Evolutionary conservation across 2,888 invertebrate species (phyloP).

Genomic region (Cataglyphis altisquamis): DNA sequence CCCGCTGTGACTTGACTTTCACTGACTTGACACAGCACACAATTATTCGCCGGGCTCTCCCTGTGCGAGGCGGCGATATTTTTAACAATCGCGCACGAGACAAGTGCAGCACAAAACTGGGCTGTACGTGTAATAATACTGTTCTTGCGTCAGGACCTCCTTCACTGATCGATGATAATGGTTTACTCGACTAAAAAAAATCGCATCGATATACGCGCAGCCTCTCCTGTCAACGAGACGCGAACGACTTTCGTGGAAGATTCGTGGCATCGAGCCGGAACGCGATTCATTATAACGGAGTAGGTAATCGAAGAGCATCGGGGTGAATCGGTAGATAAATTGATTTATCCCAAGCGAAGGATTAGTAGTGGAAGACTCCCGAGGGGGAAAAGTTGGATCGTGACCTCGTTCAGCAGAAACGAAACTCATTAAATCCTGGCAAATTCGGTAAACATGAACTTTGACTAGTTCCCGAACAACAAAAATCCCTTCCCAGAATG

Average conservation of each 20-base stretch:
- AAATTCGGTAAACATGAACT: conserved; percentile 13
- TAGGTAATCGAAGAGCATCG: neutral
- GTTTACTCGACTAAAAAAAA: conserved; percentile 63
- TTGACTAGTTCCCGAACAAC: neutral
- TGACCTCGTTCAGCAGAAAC: conserved; percentile 40
- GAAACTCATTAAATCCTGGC: conserved; percentile 9
- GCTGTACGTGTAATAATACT: conserved; percentile 9
- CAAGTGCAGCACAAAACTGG: conserved; percentile 48
- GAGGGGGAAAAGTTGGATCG: conserved; percentile 20
- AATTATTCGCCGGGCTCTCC: conserved; percentile 59
- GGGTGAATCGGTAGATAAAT: conserved; percentile 12
- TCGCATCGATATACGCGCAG: conserved; percentile 52
- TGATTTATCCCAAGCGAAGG: conserved; percentile 14
- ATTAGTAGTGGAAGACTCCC: conserved; percentile 18
- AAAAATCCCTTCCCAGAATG: neutral
- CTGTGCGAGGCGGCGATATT: conserved; percentile 41
- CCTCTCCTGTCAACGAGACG: neutral
- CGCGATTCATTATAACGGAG: neutral
- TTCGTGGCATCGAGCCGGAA: conserved; percentile 40
- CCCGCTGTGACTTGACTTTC: conserved; percentile 73
- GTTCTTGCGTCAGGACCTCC: conserved; percentile 21
- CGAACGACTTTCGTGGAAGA: conserved; percentile 55
- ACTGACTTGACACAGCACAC: conserved; percentile 79
- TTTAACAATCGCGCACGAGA: conserved; percentile 61
- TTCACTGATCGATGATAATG: conserved; percentile 27